phyloP scores from a whole-genome alignment of 2,888 invertebrate species.

The Trachelus iudaicus region DNA sequence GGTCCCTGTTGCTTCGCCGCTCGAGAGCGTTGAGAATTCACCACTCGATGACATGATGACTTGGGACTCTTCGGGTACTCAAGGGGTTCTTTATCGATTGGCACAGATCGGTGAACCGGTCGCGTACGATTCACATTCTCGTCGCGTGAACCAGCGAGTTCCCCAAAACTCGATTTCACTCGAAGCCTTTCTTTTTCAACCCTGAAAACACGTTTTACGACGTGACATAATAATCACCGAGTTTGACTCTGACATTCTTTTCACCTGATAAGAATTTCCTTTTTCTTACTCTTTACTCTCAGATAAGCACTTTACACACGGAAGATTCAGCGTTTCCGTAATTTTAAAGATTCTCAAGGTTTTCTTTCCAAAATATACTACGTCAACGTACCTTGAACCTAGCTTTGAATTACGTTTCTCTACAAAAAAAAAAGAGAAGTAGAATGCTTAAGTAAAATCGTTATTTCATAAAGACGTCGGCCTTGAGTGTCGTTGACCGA shows the following conservation, averaged over 20 bases:
- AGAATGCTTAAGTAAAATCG: constrained; percentile 43
- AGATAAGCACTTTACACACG: background rate
- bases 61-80: background rate
- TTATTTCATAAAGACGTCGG: constrained; percentile 42
- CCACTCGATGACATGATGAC: constrained; percentile 58
- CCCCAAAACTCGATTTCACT: background rate
- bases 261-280: background rate
- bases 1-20: constrained; percentile 59
- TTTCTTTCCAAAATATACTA: background rate
- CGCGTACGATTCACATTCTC: background rate
- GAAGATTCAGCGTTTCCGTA: background rate
- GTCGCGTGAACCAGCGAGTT: background rate
- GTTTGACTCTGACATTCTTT: background rate
- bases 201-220: background rate
- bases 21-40: constrained; percentile 62
- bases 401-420: background rate
- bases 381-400: background rate
- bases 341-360: background rate
- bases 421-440: constrained; percentile 21
- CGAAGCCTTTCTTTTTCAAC: background rate
- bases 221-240: background rate
- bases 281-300: background rate
- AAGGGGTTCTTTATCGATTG: background rate
- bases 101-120: background rate
- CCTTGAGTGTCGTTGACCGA: constrained; percentile 35